A percentile compares a stretch with the other conserved stretches of the same genome.
phyloP scores from a whole-genome alignment of 2,797 vertebrate species.

The Myotis planiceps region DNA sequence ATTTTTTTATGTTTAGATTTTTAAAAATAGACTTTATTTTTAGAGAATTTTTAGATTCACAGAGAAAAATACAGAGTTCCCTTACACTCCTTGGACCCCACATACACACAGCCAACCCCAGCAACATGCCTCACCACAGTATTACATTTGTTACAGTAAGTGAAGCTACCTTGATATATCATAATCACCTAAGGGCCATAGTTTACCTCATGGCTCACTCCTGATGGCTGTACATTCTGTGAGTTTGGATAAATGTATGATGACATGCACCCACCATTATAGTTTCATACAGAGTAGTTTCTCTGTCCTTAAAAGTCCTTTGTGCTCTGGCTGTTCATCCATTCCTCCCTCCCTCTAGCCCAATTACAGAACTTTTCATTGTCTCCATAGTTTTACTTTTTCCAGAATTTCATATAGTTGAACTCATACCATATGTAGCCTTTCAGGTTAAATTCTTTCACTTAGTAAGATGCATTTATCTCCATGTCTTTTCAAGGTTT shows the following conservation, averaged over 20 bases:
- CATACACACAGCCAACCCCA: not conserved
- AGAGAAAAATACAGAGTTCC: not conserved
- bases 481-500: not conserved
- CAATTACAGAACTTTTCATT: not conserved
- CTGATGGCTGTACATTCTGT: too few species aligned
- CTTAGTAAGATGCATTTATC: not conserved
- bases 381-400: not conserved
- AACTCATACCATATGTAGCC: not conserved
- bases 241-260: not conserved
- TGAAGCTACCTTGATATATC: not conserved
- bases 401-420: not conserved
- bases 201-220: not conserved
- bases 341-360: not conserved
- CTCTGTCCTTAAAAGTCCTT: not conserved
- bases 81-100: accelerated
- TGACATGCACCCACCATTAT: not conserved
- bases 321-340: not conserved
- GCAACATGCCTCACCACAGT: not conserved
- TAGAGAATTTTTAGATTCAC: not conserved
- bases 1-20: not conserved
- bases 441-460: not conserved
- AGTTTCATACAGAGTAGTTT: not conserved
- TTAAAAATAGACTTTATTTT: not conserved
- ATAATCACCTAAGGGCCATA: not conserved
- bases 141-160: not conserved